Base-by-base conservation (phyloP, 2,797 vertebrate genomes). In the Sebastiscus albofasciatus region DNA sequence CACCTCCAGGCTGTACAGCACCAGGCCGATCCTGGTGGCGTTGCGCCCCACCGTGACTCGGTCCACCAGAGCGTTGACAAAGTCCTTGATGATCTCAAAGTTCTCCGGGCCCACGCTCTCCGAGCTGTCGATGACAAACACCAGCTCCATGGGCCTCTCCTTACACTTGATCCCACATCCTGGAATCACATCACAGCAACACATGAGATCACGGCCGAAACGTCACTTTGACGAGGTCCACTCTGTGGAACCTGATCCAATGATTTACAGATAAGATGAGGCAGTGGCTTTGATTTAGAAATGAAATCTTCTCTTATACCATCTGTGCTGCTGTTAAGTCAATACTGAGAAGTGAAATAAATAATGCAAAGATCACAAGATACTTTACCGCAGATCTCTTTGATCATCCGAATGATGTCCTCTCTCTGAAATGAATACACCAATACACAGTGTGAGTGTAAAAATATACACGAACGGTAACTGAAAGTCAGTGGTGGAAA, bases 61-160 rank as follows among this genome's bases (percentile, higher is more conserved):
- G 83, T 98, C 97, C 60, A 98, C 96, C 55, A 98, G 93, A 0
- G 97, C 95, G 3, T 91, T 96, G 16, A 98, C 96, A 80, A 98
- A 98, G 84, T 97, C 95, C 91, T 98, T 98, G 84, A 97, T 96
- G 89, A 98, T 97, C 90, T 97, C 96, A 72, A 97, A 98, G 94
- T 98, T 98, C 42, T 97, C 97, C 0, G 97, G 97, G 56, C 97
- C 97, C 27, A 98, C 97, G 1, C 97, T 98, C 92, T 98, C 97
- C 2, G 97, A 98, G 86, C 97, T 98, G 95, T 98, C 97, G 12
- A 98, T 97, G 89, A 98, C 97, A 81, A 98, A 98, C 80, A 98
- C 96, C 87, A 98, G 96, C 90, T 98, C 97, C 97, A 98, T 98
- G 4, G 97, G 97, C 83, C 96, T 95, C 93, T 97, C 97, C 90